Conservation (phyloP, 2,888 invertebrate genomes). For the Vesta saturnalis region DNA sequence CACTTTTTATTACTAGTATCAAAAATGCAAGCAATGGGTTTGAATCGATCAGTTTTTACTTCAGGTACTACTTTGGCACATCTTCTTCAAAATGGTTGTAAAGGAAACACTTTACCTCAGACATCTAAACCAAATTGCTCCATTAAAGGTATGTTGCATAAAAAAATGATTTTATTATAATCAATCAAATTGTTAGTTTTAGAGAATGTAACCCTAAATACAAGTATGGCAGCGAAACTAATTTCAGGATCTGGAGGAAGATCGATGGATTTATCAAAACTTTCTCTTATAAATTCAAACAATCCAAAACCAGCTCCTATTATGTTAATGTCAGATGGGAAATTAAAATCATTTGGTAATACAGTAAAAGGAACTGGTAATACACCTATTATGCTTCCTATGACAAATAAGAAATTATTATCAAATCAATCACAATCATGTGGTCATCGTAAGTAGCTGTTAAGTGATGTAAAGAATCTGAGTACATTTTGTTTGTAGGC, state of each 20-base stretch:
- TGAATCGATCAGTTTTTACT: conserved; percentile 48
- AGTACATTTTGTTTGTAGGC: conserved; percentile 40
- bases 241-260: conserved; percentile 49
- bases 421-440: not conserved
- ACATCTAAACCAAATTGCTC: conserved; percentile 6
- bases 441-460: conserved; percentile 24
- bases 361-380: conserved; percentile 42
- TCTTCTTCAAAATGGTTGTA: conserved; percentile 53
- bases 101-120: conserved; percentile 33
- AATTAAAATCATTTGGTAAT: conserved; percentile 49
- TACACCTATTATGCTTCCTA: conserved; percentile 45
- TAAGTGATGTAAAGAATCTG: not conserved
- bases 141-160: conserved; percentile 21
- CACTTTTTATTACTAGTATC: not conserved
- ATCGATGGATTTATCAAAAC: conserved; percentile 56
- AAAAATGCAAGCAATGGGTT: conserved; percentile 38
- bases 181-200: conserved; percentile 51
- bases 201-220: conserved; percentile 57
- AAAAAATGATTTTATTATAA: not conserved
- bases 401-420: conserved; percentile 31
- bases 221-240: conserved; percentile 49
- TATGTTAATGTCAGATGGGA: conserved; percentile 58
- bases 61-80: conserved; percentile 50
- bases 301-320: conserved; percentile 46
- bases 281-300: conserved; percentile 52